Percentiles rank a stretch among this genome's conserved stretches.
Evolutionary conservation across 2,797 vertebrate species (phyloP).

Genomic region (Sylvilagus floridanus): DNA sequence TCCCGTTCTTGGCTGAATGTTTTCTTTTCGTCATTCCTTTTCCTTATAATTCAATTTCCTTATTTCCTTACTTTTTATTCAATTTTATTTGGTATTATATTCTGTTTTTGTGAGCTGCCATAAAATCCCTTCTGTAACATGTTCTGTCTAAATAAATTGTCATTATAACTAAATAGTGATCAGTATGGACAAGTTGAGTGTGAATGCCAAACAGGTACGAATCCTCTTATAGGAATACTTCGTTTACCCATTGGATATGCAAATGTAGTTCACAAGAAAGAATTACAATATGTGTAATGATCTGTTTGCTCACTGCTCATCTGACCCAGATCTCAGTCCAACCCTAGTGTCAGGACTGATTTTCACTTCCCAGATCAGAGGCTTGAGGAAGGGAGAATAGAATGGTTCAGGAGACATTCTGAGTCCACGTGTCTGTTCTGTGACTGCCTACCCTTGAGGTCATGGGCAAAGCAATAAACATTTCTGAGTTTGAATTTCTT

Average conservation of each 20-base stretch:
- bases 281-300: neutral
- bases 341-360: neutral
- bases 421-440: neutral
- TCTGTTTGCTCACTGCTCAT: slow-evolving; percentile 3
- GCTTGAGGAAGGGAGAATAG: neutral
- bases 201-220: slow-evolving; percentile 3
- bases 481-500: slow-evolving; percentile 33
- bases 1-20: slow-evolving; percentile 48
- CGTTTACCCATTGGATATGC: neutral
- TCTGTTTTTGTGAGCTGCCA: slow-evolving; percentile 53
- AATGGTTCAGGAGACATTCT: neutral
- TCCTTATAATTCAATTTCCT: slow-evolving; percentile 73
- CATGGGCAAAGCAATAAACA: neutral
- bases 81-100: slow-evolving; percentile 56
- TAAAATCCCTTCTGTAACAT: slow-evolving; percentile 37
- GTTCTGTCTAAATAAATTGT: slow-evolving; percentile 54
- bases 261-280: neutral
- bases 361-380: neutral
- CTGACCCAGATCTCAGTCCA: neutral
- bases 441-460: neutral
- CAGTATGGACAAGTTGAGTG: neutral
- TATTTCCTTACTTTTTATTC: slow-evolving; percentile 65
- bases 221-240: neutral
- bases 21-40: slow-evolving; percentile 61
- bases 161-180: slow-evolving; percentile 38